Conservation (phyloP, 2,113 vertebrate genomes). For the Notothenia rossii region DNA sequence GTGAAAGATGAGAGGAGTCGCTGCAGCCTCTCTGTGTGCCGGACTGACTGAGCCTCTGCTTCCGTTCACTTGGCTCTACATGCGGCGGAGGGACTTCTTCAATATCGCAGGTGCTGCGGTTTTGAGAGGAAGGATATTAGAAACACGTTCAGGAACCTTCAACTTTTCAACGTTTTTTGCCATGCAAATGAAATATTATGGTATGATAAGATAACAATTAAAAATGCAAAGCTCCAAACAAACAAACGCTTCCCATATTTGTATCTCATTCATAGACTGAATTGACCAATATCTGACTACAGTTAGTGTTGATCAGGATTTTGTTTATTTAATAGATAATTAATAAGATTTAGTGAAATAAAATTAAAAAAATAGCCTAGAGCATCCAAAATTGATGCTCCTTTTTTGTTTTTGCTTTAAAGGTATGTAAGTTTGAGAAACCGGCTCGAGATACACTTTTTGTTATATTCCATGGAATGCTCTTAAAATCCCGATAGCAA, state of each 20-base stretch:
- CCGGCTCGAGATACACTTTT: too few species aligned
- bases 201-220: not conserved
- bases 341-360: not conserved
- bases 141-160: conserved; percentile 31
- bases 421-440: too few species aligned
- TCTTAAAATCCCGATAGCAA: too few species aligned
- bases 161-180: not conserved
- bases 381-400: too few species aligned
- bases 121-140: conserved; percentile 81
- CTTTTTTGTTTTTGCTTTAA: too few species aligned
- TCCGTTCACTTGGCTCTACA: conserved; percentile 59
- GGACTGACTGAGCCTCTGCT: conserved; percentile 48
- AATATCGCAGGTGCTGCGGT: conserved; percentile 64
- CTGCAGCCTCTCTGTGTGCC: conserved; percentile 47
- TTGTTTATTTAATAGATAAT: not conserved
- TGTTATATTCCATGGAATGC: too few species aligned
- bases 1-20: conserved; percentile 2
- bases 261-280: not conserved
- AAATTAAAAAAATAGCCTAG: not conserved
- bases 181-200: not conserved
- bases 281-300: too few species aligned
- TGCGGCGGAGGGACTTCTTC: conserved; percentile 71
- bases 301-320: not conserved
- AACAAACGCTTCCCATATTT: not conserved
- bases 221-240: not conserved